These are phyloP conservation scores for Enoplolaimus lenunculus DNA, from an alignment of 2,888 invertebrate genomes.

Conservation along the genomic window DNA sequence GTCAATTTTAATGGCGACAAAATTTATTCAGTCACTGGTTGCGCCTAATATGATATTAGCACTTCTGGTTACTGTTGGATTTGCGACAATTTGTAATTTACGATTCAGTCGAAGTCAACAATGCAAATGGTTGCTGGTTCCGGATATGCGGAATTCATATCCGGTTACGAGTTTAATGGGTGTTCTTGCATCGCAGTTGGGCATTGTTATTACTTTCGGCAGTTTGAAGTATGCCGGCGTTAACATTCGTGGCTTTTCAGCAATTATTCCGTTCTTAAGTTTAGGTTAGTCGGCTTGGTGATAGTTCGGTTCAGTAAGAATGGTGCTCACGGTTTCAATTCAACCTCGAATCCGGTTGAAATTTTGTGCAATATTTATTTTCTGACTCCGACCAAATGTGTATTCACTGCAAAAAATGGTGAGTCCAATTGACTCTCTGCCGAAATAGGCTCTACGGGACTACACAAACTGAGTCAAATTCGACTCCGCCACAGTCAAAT, in stretches of 20 bases:
- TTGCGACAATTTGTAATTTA: neutral
- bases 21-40: neutral
- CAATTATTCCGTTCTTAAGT: neutral
- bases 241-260: neutral
- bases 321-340: too few species aligned
- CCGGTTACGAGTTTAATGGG: neutral
- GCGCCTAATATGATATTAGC: neutral
- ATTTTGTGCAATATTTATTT: too few species aligned
- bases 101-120: neutral
- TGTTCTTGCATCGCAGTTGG: neutral
- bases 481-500: too few species aligned
- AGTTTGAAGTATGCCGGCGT: neutral
- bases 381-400: too few species aligned
- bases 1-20: neutral
- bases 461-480: too few species aligned
- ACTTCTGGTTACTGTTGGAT: neutral
- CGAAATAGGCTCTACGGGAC: too few species aligned
- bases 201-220: neutral
- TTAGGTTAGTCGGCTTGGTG: neutral
- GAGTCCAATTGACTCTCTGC: too few species aligned
- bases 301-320: too few species aligned
- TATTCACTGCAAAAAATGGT: too few species aligned
- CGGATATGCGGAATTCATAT: neutral
- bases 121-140: neutral
- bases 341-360: too few species aligned